Base-by-base conservation (phyloP, 2,888 invertebrate species). In the Lepeophtheirus nordmannii region DNA sequence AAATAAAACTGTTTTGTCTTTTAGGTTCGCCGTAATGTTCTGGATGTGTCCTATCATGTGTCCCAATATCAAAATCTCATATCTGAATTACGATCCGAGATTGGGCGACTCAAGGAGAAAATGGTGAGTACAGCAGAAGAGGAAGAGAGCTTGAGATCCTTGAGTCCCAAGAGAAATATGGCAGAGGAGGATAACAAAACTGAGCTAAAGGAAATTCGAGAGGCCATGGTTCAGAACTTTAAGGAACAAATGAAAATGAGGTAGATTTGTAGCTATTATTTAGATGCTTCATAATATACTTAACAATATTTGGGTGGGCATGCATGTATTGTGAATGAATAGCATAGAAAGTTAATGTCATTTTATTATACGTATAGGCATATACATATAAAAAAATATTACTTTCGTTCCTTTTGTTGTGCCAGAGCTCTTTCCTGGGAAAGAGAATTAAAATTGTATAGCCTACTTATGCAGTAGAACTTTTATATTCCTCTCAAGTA, bases 231-330 rank as follows among this genome's bases (percentile, higher is more conserved):
- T 7, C 82, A 85, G 0, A 87, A 88, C 0, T 93, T 93, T 75
- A 88, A 89, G 73, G 90, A 89, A 70, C 92, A 93, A 76, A 92
- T 93, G 90, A 84, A 89, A 69, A 77, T 92, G 41, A 81, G 92
- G 71, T 80, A 72, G 57, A 11, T 22, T 30, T 30, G 3, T 30
- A 30, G 30, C 2, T 30, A 30, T 30, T 30, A 2, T n/a, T 30
- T 30, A 30, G 30, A 7, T 30, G 30, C 30, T 30, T 7, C n/a
- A n/a, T n/a, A n/a, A n/a, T n/a, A n/a, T n/a, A n/a, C n/a, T n/a
- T n/a, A n/a, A n/a, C n/a, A n/a, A n/a, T n/a, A n/a, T n/a, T n/a
- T n/a, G n/a, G n/a, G n/a, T n/a, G n/a, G n/a, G n/a, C n/a, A n/a
- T n/a, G n/a, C n/a, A n/a, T n/a, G n/a, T n/a, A n/a, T n/a, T n/a